These are phyloP conservation scores for Microtus ochrogaster DNA, from an alignment of 2,113 vertebrate species.

Conservation along the genomic window DNA sequence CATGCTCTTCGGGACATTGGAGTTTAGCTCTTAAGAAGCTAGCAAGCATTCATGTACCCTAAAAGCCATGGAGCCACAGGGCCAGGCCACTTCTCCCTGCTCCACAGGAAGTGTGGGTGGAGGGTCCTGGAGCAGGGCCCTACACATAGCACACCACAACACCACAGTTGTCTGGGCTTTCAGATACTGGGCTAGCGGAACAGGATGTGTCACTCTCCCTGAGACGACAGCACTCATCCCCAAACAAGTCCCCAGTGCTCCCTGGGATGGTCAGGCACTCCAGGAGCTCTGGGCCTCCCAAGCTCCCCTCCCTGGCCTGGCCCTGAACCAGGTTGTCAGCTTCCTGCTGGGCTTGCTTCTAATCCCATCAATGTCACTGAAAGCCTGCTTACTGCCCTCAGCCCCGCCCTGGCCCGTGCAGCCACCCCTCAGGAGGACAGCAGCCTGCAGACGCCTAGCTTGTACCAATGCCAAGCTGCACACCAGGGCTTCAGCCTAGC, in stretches of 20 bases:
- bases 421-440: neutral
- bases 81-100: neutral
- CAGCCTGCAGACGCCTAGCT: neutral
- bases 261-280: no score
- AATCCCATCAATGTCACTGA: neutral
- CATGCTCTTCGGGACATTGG: no score
- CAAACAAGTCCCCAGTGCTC: neutral
- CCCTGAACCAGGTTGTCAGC: neutral
- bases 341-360: neutral
- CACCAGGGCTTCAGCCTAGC: neutral
- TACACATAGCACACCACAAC: accelerated
- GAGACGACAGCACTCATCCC: neutral
- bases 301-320: neutral
- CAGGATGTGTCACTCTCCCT: neutral
- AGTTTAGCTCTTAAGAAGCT: neutral
- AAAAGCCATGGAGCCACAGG: neutral
- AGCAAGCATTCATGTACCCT: neutral
- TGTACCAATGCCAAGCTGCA: neutral
- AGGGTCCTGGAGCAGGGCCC: neutral
- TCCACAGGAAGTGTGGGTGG: neutral
- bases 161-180: accelerated
- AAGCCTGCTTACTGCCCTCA: neutral
- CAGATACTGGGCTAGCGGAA: accelerated
- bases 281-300: neutral
- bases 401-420: no score